phyloP scores from a whole-genome alignment of 2,113 vertebrate species.

The Phyllopteryx taeniolatus region DNA sequence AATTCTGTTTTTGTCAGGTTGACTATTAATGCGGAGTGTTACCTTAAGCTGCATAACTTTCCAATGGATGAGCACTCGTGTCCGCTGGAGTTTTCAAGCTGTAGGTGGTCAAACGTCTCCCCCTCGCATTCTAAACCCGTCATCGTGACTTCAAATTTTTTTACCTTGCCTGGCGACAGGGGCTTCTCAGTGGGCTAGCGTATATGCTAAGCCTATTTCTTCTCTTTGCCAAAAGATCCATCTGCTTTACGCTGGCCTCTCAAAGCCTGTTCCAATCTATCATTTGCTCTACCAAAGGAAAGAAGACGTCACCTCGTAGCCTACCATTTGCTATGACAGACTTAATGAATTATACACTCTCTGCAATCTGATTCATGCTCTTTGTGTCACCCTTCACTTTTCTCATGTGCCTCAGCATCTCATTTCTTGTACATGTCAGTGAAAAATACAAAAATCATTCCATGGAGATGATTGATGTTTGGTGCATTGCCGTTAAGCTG shows the following conservation, averaged over 20 bases:
- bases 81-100: conserved; percentile 97
- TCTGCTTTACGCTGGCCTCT: conserved; percentile 58
- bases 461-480: conserved; percentile 29
- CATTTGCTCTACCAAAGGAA: conserved; percentile 52
- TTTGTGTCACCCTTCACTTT: conserved; percentile 57
- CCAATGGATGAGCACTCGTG: conserved; percentile 98
- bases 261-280: conserved; percentile 42
- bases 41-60: conserved; percentile 99
- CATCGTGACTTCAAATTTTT: conserved; percentile 57
- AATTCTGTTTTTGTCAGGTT: conserved; percentile 81
- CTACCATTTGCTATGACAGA: conserved; percentile 48
- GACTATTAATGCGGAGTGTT: conserved; percentile 98
- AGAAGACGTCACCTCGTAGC: conserved; percentile 43
- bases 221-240: conserved; percentile 46
- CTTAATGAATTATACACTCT: conserved; percentile 53
- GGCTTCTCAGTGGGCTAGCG: conserved; percentile 31
- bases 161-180: conserved; percentile 34
- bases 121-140: conserved; percentile 47
- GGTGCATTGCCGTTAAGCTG: conserved; percentile 18
- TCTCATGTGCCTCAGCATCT: conserved; percentile 47
- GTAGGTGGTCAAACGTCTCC: conserved; percentile 79
- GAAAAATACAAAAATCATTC: conserved; percentile 43
- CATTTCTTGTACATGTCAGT: conserved; percentile 40
- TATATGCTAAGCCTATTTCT: conserved; percentile 21
- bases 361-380: conserved; percentile 50